These are phyloP conservation scores for Pomacea canaliculata DNA, from an alignment of 2,888 invertebrate genomes.

Conservation along the genomic window DNA sequence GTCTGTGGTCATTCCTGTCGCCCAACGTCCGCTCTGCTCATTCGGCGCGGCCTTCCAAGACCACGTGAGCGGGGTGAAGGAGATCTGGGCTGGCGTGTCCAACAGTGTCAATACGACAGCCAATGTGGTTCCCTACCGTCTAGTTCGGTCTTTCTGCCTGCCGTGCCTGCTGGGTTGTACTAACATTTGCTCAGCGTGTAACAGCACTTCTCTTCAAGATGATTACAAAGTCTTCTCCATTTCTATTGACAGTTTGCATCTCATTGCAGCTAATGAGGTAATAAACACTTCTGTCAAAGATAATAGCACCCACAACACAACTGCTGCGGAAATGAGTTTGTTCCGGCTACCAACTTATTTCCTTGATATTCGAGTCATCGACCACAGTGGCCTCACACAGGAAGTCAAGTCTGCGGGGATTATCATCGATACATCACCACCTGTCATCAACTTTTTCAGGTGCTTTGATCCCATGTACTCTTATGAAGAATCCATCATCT, in stretches of 20 bases:
- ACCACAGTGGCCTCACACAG: constrained; percentile 42
- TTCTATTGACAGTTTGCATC: neutral
- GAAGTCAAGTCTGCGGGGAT: constrained; percentile 41
- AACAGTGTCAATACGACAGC: constrained; percentile 5
- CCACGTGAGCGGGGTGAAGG: constrained; percentile 27
- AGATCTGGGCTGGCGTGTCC: constrained; percentile 17
- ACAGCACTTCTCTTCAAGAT: neutral
- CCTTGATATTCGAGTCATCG: constrained; percentile 40
- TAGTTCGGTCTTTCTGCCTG: constrained; percentile 9
- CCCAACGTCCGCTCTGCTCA: constrained; percentile 19
- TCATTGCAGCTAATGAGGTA: constrained; percentile 7
- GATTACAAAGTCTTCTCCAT: neutral
- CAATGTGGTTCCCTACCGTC: constrained; percentile 4
- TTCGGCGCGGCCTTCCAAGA: constrained; percentile 32
- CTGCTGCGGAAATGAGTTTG: neutral
- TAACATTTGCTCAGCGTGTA: constrained; percentile 1
- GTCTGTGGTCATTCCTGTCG: constrained; percentile 20
- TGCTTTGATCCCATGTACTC: constrained; percentile 47
- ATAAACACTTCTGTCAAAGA: neutral
- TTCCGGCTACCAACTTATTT: constrained; percentile 38
- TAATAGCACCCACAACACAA: neutral
- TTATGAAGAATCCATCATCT: constrained; percentile 40
- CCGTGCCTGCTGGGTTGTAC: constrained; percentile 8
- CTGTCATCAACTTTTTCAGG: constrained; percentile 39
- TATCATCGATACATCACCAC: constrained; percentile 46